Evolutionary conservation across 1,140 invertebrate species (phyloP).

Genomic region (Drosophila lacteicornis): DNA sequence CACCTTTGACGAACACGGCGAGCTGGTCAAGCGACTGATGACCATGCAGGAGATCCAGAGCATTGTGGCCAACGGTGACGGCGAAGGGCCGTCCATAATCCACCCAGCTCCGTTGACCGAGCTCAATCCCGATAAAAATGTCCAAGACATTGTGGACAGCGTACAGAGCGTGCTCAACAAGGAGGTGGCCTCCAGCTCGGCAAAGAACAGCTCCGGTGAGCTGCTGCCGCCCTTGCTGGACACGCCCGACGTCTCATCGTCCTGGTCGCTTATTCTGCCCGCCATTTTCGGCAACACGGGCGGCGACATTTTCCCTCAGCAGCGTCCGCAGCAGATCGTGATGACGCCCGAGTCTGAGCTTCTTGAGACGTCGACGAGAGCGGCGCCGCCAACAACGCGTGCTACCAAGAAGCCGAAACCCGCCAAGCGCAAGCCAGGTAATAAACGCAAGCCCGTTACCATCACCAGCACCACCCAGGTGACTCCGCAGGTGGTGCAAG

Average conservation of each 20-base stretch:
- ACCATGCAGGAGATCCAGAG: constrained; percentile 92
- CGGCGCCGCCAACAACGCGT: constrained; percentile 53
- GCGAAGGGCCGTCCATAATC: constrained; percentile 86
- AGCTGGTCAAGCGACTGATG: constrained; percentile 92
- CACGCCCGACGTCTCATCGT: constrained; percentile 89
- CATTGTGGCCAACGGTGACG: constrained; percentile 91
- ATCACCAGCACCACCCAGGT: constrained; percentile 61
- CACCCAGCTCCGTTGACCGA: constrained; percentile 85
- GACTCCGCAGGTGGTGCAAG: constrained; percentile 79
- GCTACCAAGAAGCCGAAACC: constrained; percentile 74
- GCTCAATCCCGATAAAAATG: constrained; percentile 87
- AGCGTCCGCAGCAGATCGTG: constrained; percentile 85
- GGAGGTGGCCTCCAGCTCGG: constrained; percentile 88
- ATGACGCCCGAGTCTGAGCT: constrained; percentile 87
- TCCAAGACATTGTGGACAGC: constrained; percentile 91
- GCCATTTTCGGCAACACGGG: constrained; percentile 90
- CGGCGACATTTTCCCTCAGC: constrained; percentile 87
- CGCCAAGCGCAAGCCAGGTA: constrained; percentile 67
- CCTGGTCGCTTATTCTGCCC: constrained; percentile 92
- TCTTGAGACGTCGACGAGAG: constrained; percentile 82
- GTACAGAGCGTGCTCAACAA: constrained; percentile 93
- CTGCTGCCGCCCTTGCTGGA: constrained; percentile 86
- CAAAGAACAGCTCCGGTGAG: constrained; percentile 86
- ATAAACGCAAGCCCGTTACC: constrained; percentile 58
- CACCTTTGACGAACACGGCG: constrained; percentile 92